phyloP scores from a whole-genome alignment of 2,113 vertebrate species.

The Sylvia atricapilla region DNA sequence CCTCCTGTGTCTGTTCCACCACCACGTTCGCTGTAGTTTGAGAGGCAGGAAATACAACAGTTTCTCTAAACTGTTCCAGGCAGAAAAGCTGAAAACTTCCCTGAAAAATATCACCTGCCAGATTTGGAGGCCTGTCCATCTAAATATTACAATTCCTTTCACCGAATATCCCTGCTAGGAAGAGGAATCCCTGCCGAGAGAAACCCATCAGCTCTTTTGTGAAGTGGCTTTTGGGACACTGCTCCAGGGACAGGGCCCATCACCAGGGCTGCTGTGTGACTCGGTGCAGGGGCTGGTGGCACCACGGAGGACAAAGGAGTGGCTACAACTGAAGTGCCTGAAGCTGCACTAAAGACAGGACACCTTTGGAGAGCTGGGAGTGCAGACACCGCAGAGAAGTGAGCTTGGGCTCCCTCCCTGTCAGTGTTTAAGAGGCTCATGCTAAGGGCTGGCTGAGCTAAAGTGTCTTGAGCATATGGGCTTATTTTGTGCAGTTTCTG shows the following conservation, averaged over 20 bases:
- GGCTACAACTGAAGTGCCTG: neutral
- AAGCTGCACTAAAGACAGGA: neutral
- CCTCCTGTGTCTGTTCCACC: neutral
- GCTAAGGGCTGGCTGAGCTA: neutral
- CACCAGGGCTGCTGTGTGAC: neutral
- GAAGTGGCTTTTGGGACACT: neutral
- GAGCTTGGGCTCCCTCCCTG: neutral
- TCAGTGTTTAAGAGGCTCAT: neutral
- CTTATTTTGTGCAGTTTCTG: conserved; percentile 54
- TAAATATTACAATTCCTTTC: neutral
- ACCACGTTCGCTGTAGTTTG: fast-evolving
- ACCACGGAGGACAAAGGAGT: neutral
- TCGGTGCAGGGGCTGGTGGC: neutral
- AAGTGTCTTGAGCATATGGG: neutral
- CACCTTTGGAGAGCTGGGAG: neutral
- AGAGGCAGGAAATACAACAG: neutral
- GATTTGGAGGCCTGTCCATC: neutral
- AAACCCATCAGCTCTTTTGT: neutral
- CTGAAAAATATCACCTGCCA: neutral
- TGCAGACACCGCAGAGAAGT: neutral
- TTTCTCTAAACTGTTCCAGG: neutral
- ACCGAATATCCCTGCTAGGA: neutral
- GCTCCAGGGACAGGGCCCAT: neutral
- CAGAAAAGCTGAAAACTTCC: neutral
- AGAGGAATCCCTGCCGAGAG: neutral